Percentiles rank a stretch among this genome's conserved stretches.
phyloP scores from a whole-genome alignment of 2,888 invertebrate species.

The Argyra leucocephala region DNA sequence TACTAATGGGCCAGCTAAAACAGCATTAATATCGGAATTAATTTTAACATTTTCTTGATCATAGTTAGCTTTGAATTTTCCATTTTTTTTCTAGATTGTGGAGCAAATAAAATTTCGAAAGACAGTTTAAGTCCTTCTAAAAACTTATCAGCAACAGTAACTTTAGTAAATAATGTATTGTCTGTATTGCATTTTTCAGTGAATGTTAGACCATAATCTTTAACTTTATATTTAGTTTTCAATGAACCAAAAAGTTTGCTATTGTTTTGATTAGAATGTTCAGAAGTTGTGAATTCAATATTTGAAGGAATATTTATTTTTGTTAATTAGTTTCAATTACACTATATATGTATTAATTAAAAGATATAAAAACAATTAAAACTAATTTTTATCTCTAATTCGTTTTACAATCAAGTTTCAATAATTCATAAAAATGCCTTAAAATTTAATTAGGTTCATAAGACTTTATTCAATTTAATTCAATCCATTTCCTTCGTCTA shows the following conservation, averaged over 20 bases:
- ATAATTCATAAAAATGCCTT: constrained; percentile 93
- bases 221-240: constrained; percentile 88
- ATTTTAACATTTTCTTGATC: constrained; percentile 73
- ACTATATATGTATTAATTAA: too few relatives aligned
- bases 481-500: too few relatives aligned
- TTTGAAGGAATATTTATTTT: constrained; percentile 82
- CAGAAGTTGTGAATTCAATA: constrained; percentile 88
- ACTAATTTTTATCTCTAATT: too few relatives aligned
- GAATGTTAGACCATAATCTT: constrained; percentile 84
- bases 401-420: constrained; percentile 95
- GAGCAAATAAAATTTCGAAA: constrained; percentile 86
- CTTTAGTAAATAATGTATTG: constrained; percentile 85
- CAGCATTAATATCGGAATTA: constrained; percentile 78
- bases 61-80: constrained; percentile 79
- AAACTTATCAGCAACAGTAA: constrained; percentile 83
- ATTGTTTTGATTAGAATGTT: constrained; percentile 83
- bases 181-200: constrained; percentile 99
- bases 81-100: constrained; percentile 86
- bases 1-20: constrained; percentile 73
- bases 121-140: constrained; percentile 84
- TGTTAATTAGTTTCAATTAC: too few relatives aligned
- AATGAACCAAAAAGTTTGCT: constrained; percentile 85
- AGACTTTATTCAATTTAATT: too few relatives aligned
- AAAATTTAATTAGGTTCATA: too few relatives aligned
- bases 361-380: too few relatives aligned